Conservation (phyloP, 2,113 vertebrate species). For the Cryptotis parvus region DNA sequence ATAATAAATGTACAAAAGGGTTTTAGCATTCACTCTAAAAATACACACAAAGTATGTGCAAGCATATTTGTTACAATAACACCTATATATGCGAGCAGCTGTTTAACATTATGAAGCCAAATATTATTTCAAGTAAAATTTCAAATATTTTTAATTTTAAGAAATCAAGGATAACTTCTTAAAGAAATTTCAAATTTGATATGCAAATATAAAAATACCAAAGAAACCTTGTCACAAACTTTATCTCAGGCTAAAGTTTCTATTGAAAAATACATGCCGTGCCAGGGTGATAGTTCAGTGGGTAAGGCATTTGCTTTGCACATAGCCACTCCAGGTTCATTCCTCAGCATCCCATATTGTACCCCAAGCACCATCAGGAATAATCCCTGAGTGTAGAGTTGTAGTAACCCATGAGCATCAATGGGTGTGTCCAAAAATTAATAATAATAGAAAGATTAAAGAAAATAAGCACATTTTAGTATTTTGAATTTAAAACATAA, state of each 20-base stretch:
- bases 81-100: neutral
- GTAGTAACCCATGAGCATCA: no score
- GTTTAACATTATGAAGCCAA: neutral
- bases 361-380: no score
- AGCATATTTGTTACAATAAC: neutral
- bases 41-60: neutral
- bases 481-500: neutral
- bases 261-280: neutral
- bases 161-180: no score
- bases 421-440: no score
- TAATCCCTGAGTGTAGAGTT: no score
- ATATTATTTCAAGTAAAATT: neutral
- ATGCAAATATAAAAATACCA: neutral
- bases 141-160: neutral
- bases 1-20: no score
- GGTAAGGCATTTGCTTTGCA: no score
- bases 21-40: no score
- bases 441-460: neutral
- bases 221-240: neutral
- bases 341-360: no score
- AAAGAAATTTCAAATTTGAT: neutral
- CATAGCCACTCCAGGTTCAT: no score
- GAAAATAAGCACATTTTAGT: neutral
- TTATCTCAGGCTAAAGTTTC: neutral
- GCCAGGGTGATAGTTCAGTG: no score